phyloP scores from a whole-genome alignment of 1,140 invertebrate species.

The Anthonomus grandis region DNA sequence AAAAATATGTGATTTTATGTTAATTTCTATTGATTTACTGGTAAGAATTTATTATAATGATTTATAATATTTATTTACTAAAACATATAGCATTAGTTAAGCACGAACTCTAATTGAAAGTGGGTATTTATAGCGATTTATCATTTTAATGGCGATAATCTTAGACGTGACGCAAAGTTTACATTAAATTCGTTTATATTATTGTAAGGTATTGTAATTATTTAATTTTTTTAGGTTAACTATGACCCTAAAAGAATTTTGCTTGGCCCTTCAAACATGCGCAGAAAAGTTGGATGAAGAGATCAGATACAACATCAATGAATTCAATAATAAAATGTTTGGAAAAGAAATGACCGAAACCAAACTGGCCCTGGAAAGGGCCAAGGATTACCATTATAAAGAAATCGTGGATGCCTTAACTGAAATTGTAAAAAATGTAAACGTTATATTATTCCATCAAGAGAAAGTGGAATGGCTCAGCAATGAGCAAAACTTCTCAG shows the following conservation, averaged over 20 bases:
- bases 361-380: slow-evolving; percentile 24
- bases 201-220: no score
- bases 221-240: slow-evolving; percentile 1
- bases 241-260: slow-evolving; percentile 27
- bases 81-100: no score
- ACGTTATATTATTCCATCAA: slow-evolving; percentile 26
- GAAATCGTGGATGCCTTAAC: slow-evolving; percentile 25
- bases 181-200: no score
- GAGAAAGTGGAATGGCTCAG: slow-evolving; percentile 18
- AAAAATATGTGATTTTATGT: no score
- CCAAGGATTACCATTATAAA: slow-evolving; percentile 33
- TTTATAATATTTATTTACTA: no score
- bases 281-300: slow-evolving; percentile 26
- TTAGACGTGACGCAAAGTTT: no score
- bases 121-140: no score
- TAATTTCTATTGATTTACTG: no score
- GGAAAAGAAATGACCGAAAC: slow-evolving; percentile 13
- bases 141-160: no score
- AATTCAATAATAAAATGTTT: slow-evolving; percentile 13
- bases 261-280: slow-evolving; percentile 23
- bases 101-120: no score
- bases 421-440: slow-evolving; percentile 25
- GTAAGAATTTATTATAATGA: no score
- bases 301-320: slow-evolving; percentile 22
- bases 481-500: slow-evolving; percentile 15